Conservation (phyloP, 1,140 invertebrate species). For the Macrotrachela quadricornifera region DNA sequence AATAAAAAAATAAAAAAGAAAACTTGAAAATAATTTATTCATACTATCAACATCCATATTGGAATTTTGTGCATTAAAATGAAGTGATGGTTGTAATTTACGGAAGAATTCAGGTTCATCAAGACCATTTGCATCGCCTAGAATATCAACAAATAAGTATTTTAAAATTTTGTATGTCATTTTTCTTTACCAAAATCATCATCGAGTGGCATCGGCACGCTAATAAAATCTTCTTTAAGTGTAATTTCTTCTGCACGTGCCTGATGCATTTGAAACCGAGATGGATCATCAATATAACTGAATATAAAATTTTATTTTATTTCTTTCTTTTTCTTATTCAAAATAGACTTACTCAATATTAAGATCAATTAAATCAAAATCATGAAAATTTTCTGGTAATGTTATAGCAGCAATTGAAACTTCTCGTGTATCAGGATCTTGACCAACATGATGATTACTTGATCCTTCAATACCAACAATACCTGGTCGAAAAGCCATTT, state of each 20-base stretch:
- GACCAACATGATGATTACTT: no score
- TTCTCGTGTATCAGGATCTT: constrained; percentile 53
- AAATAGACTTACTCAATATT: constrained; percentile 1
- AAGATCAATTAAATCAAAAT: constrained; percentile 61
- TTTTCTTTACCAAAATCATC: not conserved
- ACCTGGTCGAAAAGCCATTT: constrained; percentile 92
- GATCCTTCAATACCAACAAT: constrained; percentile 68
- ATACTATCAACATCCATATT: no score
- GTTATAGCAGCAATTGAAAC: constrained; percentile 84
- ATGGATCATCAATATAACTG: no score
- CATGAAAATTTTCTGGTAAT: constrained; percentile 50
- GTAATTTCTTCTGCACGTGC: constrained; percentile 96
- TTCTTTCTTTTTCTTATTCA: not conserved
- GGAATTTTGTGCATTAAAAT: no score
- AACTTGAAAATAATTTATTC: no score
- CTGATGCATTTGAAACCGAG: constrained; percentile 32
- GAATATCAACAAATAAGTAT: no score
- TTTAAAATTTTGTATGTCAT: no score
- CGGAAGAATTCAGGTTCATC: no score
- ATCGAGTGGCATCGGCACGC: constrained; percentile 16
- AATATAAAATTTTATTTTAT: no score
- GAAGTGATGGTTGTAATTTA: no score
- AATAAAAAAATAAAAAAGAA: no score
- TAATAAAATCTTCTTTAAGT: constrained; percentile 88
- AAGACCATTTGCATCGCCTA: no score